Evolutionary conservation across 2,888 invertebrate species (phyloP), one percentile per base, ranked within the genome.

Genomic region (Drosophila borealis): DNA sequence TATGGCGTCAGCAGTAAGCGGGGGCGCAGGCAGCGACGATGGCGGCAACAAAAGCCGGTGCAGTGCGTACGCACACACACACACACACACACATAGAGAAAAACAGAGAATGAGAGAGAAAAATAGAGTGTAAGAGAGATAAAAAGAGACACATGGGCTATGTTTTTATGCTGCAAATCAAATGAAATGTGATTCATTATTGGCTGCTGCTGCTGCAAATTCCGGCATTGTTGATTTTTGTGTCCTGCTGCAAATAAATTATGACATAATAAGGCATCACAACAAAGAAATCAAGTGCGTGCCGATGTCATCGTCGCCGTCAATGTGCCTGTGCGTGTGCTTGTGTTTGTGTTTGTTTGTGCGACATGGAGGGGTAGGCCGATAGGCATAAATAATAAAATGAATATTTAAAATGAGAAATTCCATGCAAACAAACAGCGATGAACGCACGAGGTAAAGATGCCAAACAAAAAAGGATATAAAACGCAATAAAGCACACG

Each of bases 1-100:
- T 55, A 67, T 67, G 76, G 66, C 75, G 75, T 78, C 78, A 75
- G 78, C 55, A 70, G 62, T 14, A 49, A 37, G 74, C 45, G 78
- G 64, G 72, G 61, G 64, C 46, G 71, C 61, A 42, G 60, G 51
- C 78, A 64, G 51, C 53, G 50, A 21, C 51, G 63, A 44, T 64
- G 66, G 68, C 72, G 82, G 83, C 81, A 84, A 81, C 79, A 81
- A 74, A 80, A 89, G 86, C 88, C 88, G 88, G 88, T 82, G 81
- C 84, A 80, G 72, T 81, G 76, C 72, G 78, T 76, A 64, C 81
- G 69, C 50, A 78, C 44, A 42, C 29, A 51, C n/a, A 56, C n/a
- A 44, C 44, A 59, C 57, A 57, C 48, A 70, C 53, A 42, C 53
- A 29, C 14, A 14, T 25, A 41, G 1, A 48, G 21, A 64, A 25